Percentiles rank a stretch among this genome's conserved stretches.
Evolutionary conservation across 1,140 invertebrate species (phyloP).

Genomic region (Drosophila biarmipes): DNA sequence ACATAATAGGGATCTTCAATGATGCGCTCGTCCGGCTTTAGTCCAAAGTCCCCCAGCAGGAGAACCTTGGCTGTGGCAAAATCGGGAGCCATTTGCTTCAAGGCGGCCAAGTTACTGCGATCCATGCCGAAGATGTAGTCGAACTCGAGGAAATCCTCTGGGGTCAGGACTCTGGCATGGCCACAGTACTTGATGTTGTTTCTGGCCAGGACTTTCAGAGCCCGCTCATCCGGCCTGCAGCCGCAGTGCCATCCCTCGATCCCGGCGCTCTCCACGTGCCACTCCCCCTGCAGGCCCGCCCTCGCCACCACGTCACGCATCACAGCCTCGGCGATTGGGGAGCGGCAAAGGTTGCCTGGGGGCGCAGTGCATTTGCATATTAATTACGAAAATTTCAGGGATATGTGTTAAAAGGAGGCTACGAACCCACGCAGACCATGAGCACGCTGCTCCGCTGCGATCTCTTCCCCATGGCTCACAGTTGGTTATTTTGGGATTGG

Average conservation of each 20-base stretch:
- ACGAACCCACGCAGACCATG: slow-evolving; percentile 86
- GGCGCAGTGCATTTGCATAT: slow-evolving; percentile 21
- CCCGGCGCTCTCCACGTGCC: slow-evolving; percentile 95
- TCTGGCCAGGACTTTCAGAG: slow-evolving; percentile 88
- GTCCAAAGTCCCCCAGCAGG: slow-evolving; percentile 92
- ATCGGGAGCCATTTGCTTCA: slow-evolving; percentile 87
- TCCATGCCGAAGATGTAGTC: slow-evolving; percentile 97
- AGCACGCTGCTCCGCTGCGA: slow-evolving; percentile 53
- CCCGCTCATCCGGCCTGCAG: slow-evolving; percentile 90
- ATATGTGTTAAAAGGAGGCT: neutral
- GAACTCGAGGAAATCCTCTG: slow-evolving; percentile 90
- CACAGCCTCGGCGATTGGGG: slow-evolving; percentile 96
- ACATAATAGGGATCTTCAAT: slow-evolving; percentile 96
- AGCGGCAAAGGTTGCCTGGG: slow-evolving; percentile 95
- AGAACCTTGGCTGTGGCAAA: slow-evolving; percentile 89
- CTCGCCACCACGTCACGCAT: slow-evolving; percentile 91
- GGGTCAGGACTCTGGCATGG: slow-evolving; percentile 89
- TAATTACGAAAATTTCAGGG: slow-evolving; percentile 17
- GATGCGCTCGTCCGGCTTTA: slow-evolving; percentile 88
- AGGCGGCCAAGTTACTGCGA: slow-evolving; percentile 89
- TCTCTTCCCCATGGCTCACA: slow-evolving; percentile 19
- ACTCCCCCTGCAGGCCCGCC: slow-evolving; percentile 87
- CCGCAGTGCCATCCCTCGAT: slow-evolving; percentile 93
- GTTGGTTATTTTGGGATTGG: slow-evolving; percentile 14
- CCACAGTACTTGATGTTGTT: slow-evolving; percentile 90